phyloP scores from a whole-genome alignment of 2,888 invertebrate species.

The Epicampocera succincta region DNA sequence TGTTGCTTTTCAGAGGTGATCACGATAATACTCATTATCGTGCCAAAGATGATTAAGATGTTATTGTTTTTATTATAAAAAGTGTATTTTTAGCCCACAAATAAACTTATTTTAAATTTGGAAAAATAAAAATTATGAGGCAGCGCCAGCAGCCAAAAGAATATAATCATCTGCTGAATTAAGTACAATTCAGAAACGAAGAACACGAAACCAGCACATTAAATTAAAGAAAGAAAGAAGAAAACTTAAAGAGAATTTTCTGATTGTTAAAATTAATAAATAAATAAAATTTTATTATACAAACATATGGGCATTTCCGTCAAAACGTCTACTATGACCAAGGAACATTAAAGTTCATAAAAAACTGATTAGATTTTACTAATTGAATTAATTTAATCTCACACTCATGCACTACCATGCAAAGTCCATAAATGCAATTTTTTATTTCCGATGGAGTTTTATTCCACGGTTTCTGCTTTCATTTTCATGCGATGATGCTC shows the following conservation, averaged over 20 bases:
- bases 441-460: too few relatives aligned
- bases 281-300: too few relatives aligned
- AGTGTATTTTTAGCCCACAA: slow-evolving; percentile 56
- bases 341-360: too few relatives aligned
- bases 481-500: too few relatives aligned
- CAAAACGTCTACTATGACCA: too few relatives aligned
- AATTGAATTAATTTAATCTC: too few relatives aligned
- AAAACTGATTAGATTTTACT: too few relatives aligned
- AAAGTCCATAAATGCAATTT: too few relatives aligned
- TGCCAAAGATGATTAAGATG: slow-evolving; percentile 17
- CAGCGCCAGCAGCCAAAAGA: slow-evolving; percentile 35
- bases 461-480: too few relatives aligned
- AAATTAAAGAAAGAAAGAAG: slow-evolving; percentile 14
- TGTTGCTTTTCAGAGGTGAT: background rate
- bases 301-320: too few relatives aligned
- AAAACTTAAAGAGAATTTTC: slow-evolving; percentile 13
- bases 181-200: slow-evolving; percentile 14
- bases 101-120: slow-evolving; percentile 45
- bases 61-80: background rate
- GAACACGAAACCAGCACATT: slow-evolving; percentile 29
- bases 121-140: slow-evolving; percentile 59
- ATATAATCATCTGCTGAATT: slow-evolving; percentile 25
- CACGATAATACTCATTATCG: slow-evolving; percentile 11
- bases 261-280: background rate
- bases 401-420: too few relatives aligned